A percentile compares a stretch with the other conserved stretches of the same genome.
These are phyloP conservation scores for Clarias pachynema DNA, from an alignment of 2,797 vertebrate species.

Conservation along the genomic window DNA sequence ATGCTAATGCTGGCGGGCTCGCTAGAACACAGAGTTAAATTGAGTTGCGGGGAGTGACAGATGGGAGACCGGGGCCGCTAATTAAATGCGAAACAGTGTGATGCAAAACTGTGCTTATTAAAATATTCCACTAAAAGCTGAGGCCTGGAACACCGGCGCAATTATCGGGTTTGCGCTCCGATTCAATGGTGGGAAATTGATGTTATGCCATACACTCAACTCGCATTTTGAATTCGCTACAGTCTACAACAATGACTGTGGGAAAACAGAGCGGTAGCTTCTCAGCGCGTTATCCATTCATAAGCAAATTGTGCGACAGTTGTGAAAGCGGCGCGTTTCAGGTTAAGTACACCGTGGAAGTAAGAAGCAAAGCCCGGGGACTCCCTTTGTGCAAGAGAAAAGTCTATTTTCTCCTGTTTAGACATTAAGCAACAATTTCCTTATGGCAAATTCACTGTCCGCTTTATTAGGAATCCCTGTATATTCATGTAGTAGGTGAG, in stretches of 20 bases:
- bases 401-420: conserved; percentile 16
- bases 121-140: conserved; percentile 63
- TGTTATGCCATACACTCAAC: conserved; percentile 59
- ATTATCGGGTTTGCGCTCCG: conserved; percentile 61
- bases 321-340: conserved; percentile 25
- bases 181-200: conserved; percentile 61
- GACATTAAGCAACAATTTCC: background rate
- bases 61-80: conserved; percentile 59
- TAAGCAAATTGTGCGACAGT: conserved; percentile 47
- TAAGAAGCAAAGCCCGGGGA: background rate
- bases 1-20: conserved; percentile 56
- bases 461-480: background rate
- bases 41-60: conserved; percentile 57
- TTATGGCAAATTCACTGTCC: background rate
- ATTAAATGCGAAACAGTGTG: conserved; percentile 62
- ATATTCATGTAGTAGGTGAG: background rate
- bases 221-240: conserved; percentile 55
- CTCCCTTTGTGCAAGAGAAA: conserved; percentile 4
- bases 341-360: conserved; percentile 49
- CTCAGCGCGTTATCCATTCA: conserved; percentile 49
- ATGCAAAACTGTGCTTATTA: conserved; percentile 65
- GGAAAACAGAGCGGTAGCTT: conserved; percentile 47
- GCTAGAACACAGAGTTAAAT: conserved; percentile 56
- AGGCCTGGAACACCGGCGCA: conserved; percentile 61
- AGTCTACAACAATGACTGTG: conserved; percentile 52